A percentile compares a stretch with the other conserved stretches of the same genome.
phyloP scores from a whole-genome alignment of 2,797 vertebrate species.

The Helarctos malayanus region DNA sequence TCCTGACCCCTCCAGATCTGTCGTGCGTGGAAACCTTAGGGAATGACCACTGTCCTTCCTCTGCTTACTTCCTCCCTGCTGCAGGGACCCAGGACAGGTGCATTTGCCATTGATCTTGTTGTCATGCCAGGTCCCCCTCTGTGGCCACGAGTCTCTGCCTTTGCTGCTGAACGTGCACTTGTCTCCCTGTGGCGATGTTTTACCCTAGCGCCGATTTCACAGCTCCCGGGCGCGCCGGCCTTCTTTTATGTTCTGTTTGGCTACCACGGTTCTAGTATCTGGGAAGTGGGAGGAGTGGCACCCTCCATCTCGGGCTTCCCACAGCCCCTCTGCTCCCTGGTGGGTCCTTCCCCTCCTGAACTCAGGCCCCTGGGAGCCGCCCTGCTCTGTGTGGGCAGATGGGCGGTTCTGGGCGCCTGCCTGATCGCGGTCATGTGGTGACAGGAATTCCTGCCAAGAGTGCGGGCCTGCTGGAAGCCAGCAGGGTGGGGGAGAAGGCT shows the following conservation, averaged over 20 bases:
- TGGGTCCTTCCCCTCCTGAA: not conserved
- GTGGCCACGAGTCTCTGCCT: not conserved
- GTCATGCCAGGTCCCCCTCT: rapidly evolving
- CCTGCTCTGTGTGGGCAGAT: not conserved
- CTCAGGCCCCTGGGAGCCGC: not conserved
- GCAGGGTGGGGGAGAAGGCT: rapidly evolving
- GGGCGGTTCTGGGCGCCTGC: not conserved
- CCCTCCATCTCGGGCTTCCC: not conserved
- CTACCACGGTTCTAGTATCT: rapidly evolving
- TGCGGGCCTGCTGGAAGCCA: not conserved
- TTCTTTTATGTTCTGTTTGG: too few relatives aligned
- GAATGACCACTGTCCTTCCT: not conserved
- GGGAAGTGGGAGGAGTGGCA: not conserved
- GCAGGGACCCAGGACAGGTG: not conserved
- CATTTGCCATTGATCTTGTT: too few relatives aligned
- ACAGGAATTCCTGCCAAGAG: not conserved
- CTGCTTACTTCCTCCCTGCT: rapidly evolving
- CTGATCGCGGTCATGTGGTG: not conserved
- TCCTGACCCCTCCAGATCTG: not conserved
- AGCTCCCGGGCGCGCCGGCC: not conserved
- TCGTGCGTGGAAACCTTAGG: not conserved
- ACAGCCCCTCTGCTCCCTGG: not conserved
- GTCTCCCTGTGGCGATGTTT: rapidly evolving
- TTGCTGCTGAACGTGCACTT: rapidly evolving
- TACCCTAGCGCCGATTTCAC: rapidly evolving